A percentile compares a stretch with the other conserved stretches of the same genome.
These are phyloP conservation scores for Leucoma salicis DNA, from an alignment of 2,888 invertebrate genomes.

Conservation along the genomic window DNA sequence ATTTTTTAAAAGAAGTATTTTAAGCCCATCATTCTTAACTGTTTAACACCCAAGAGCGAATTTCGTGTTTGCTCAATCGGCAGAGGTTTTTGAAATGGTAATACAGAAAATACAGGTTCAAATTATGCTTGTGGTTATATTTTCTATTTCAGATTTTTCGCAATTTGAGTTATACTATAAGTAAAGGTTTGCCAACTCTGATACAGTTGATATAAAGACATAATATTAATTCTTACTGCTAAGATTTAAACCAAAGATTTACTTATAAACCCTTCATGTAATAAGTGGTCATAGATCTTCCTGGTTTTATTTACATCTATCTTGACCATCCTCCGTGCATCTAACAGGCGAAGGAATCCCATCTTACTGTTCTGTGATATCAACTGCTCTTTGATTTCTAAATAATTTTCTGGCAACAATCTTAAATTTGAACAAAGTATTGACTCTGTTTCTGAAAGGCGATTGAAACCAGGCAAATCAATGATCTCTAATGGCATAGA, in stretches of 20 bases:
- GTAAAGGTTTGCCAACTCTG: too few species aligned
- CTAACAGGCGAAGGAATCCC: conserved; percentile 88
- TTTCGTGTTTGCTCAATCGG: too few species aligned
- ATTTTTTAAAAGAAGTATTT: too few species aligned
- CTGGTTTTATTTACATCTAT: conserved; percentile 97
- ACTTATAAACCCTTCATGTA: conserved; percentile 87
- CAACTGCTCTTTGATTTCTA: conserved; percentile 89
- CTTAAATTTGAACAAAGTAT: conserved; percentile 89
- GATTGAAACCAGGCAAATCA: conserved; percentile 90
- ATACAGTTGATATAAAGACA: too few species aligned
- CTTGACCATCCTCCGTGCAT: conserved; percentile 91
- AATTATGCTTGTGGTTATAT: too few species aligned
- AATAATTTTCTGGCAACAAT: conserved; percentile 88
- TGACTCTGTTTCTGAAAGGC: conserved; percentile 86
- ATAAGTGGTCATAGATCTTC: conserved; percentile 90
- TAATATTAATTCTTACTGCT: too few species aligned
- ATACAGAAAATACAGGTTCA: too few species aligned
- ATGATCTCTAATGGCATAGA: conserved; percentile 82
- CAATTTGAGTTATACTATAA: too few species aligned
- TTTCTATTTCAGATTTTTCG: too few species aligned
- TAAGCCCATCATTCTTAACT: too few species aligned
- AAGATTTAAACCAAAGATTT: conserved; percentile 65
- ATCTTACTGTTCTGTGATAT: conserved; percentile 89
- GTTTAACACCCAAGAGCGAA: too few species aligned
- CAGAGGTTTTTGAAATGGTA: too few species aligned